Base-by-base conservation (phyloP, 1,140 invertebrate species). In the Calephelis nemesis region DNA sequence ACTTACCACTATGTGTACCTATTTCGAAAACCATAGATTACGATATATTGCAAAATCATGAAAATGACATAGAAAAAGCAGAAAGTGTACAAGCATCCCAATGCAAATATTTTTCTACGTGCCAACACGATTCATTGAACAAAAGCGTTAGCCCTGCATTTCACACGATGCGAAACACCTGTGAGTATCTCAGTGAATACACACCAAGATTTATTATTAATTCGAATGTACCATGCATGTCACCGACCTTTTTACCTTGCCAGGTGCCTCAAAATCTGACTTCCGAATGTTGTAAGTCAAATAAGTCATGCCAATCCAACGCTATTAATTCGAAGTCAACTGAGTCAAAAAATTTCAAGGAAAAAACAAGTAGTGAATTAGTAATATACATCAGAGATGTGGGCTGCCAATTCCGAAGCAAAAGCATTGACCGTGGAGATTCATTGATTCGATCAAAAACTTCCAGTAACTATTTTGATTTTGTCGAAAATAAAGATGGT, bases 361-460 rank as follows among this genome's bases (percentile, higher is more conserved):
- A 76, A 7, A 72, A n/a, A 50, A 30, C 7, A 0, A 78, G 76
- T 58, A 77, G 67, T 49, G 79, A 87, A 40, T 78, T 75, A 8
- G 72, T 91, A 15, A 70, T 89, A 66, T 88, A 82, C 62, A 87
- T 90, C 9, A 84, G 88, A 74, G 88, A 90, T 73, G 88, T 89
- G 10, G 88, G 85, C 11, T 90, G 88, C 63, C 88, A 90, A 64
- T 89, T 89, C 66, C 75, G 79, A 66, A 83, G 74, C 63, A 87
- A 80, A 75, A 74, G 52, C 30, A 60, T 63, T 68, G 68, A 75
- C n/a, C 70, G 67, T 7, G 75, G 65, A 68, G 71, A 79, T 47
- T 82, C 77, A 30, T n/a, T 74, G 7, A 49, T 76, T 39, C 75
- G 77, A 19, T 72, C 71, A 10, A 79, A 77, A 72, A 70, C 71